Evolutionary conservation across 1,140 invertebrate genomes (phyloP).

Genomic region (Akabosia matsudoensis): DNA sequence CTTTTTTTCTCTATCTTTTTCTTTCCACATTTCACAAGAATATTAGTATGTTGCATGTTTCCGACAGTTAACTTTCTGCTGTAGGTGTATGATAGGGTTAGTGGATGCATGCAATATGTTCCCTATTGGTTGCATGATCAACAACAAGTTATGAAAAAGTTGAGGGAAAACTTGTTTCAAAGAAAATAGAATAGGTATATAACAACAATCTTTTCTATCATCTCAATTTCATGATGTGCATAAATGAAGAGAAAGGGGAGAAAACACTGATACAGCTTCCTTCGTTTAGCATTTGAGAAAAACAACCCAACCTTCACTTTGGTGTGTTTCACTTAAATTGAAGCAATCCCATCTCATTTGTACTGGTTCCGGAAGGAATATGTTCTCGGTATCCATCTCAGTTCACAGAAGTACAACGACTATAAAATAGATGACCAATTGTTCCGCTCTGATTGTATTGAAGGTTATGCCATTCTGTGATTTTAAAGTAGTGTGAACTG

Average conservation of each 20-base stretch:
- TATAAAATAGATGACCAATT: too few relatives aligned
- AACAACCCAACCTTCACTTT: too few relatives aligned
- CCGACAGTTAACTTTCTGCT: neutral
- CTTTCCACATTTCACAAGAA: neutral
- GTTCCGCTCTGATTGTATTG: too few relatives aligned
- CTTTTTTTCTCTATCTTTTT: neutral
- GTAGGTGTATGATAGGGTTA: neutral
- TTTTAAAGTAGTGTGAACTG: too few relatives aligned
- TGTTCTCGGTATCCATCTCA: too few relatives aligned
- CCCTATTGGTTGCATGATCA: neutral
- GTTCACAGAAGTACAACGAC: too few relatives aligned
- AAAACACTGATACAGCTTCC: neutral
- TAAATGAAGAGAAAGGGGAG: neutral
- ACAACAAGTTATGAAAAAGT: neutral
- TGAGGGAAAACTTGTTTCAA: neutral
- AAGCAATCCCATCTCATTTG: too few relatives aligned
- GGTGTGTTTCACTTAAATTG: too few relatives aligned
- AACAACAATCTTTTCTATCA: neutral
- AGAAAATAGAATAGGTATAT: neutral
- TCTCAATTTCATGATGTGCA: neutral
- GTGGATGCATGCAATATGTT: neutral
- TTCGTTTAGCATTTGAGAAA: too few relatives aligned
- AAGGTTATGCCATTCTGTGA: too few relatives aligned
- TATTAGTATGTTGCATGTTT: neutral
- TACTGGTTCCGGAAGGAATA: too few relatives aligned